Evolutionary conservation across 2,888 invertebrate species (phyloP).

Genomic region (Drosophila differens): DNA sequence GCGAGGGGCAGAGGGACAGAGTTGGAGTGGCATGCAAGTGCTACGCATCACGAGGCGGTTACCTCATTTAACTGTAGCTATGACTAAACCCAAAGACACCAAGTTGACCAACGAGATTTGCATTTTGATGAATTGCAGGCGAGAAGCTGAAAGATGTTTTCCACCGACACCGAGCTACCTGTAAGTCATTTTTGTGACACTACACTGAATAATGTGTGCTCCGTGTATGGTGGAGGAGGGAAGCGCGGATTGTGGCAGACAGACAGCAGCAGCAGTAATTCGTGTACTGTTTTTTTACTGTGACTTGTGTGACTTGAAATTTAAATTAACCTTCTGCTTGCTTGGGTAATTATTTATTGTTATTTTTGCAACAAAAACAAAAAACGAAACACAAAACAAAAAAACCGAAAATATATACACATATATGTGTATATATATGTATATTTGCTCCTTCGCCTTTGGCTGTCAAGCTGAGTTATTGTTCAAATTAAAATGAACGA

Average conservation of each 20-base stretch:
- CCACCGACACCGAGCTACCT: constrained; percentile 53
- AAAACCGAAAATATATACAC: background rate
- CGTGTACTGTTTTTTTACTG: constrained; percentile 35
- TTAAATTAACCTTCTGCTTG: constrained; percentile 72
- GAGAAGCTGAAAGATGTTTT: constrained; percentile 59
- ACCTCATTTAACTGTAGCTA: constrained; percentile 21
- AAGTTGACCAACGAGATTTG: constrained; percentile 74
- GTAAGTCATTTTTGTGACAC: constrained; percentile 80
- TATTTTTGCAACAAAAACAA: constrained; percentile 48
- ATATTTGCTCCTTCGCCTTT: constrained; percentile 43
- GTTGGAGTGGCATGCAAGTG: constrained; percentile 41
- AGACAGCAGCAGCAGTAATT: constrained; percentile 5
- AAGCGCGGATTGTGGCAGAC: background rate
- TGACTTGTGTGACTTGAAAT: constrained; percentile 82
- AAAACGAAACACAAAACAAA: background rate
- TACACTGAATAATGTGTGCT: constrained; percentile 36
- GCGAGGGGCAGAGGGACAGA: background rate
- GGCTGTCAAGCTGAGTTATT: constrained; percentile 65
- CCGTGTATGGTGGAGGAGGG: constrained; percentile 14
- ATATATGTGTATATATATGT: background rate
- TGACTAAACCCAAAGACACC: constrained; percentile 37
- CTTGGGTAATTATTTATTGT: constrained; percentile 66
- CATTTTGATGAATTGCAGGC: constrained; percentile 83
- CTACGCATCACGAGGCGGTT: constrained; percentile 50
- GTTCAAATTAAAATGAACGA: constrained; percentile 83